Base-by-base conservation (phyloP, 2,888 invertebrate species). In the Pimpla rufipes region DNA sequence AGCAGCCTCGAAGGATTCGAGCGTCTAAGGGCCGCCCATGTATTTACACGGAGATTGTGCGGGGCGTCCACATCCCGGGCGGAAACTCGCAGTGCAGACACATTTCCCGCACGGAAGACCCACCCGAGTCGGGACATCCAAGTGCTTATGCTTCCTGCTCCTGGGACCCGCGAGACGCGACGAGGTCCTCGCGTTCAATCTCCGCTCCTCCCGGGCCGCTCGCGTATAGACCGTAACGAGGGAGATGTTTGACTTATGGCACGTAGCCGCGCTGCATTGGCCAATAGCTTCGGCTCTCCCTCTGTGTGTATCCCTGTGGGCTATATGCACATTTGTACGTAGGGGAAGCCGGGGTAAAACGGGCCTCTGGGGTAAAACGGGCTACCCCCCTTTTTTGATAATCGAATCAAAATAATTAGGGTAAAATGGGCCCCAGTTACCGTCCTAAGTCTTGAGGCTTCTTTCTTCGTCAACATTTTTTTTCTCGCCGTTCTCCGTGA, bases 221-320 rank as follows among this genome's bases (percentile, higher is more conserved):
- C 45, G 52, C 37, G n/a, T n/a, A n/a, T n/a, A n/a, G n/a, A 8
- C 66, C 50, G 75, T 83, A 83, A 83, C 83, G 83, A 83, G 83
- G 59, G 59, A 67, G 79, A 79, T 83, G 83, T 79, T 79, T 79
- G 83, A 77, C 76, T 83, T 79, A 79, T 73, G 73, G 50, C 59
- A 75, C 21, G 66, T 66, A 42, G 66, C 21, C 50, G 55, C 50
- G 52, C 71, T 52, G 71, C 66, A 57, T 73, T 42, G 59, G 42
- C 29, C 45, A 67, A 40, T 35, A 55, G 59, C 45, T 45, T 2
- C 21, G 13, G 52, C 45, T 13, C 21, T 23, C 29, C 18, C 13
- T 62, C 13, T 35, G 18, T 37, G 42, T 45, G 29, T 68, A 59
- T 40, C n/a, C n/a, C n/a, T n/a, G n/a, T n/a, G n/a, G n/a, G n/a